Evolutionary conservation across 2,113 vertebrate genomes (phyloP).

Genomic region (Nycticebus coucang): DNA sequence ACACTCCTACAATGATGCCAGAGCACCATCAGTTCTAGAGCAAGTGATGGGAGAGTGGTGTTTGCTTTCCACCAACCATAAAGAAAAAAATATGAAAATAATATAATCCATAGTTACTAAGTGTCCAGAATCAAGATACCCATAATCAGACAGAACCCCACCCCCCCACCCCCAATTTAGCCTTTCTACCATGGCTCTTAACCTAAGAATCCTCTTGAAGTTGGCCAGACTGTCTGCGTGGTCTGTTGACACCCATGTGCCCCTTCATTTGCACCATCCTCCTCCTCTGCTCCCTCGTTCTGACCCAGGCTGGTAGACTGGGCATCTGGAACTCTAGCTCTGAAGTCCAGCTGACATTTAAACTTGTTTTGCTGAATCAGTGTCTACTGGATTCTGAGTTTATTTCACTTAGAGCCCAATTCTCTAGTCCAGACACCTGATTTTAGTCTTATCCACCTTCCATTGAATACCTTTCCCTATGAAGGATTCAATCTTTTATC

Average conservation of each 20-base stretch:
- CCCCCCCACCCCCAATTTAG: background rate
- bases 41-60: background rate
- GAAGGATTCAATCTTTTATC: background rate
- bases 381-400: background rate
- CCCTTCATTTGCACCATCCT: background rate
- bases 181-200: background rate
- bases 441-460: background rate
- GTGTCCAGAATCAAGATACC: background rate
- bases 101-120: background rate
- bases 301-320: background rate
- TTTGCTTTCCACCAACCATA: background rate
- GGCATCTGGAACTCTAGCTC: background rate
- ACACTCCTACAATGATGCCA: background rate
- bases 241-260: accelerated
- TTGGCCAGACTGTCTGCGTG: background rate
- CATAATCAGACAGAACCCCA: background rate
- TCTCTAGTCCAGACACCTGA: background rate
- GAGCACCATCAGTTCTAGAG: background rate
- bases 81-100: background rate
- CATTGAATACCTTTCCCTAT: background rate
- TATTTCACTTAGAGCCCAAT: background rate
- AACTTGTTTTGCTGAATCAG: background rate
- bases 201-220: background rate
- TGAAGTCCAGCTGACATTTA: background rate
- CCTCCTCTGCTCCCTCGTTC: background rate